Evolutionary conservation across 1,140 invertebrate genomes (phyloP), one percentile per base, ranked within the genome.

Genomic region (Venustaconcha ellipsiformis): DNA sequence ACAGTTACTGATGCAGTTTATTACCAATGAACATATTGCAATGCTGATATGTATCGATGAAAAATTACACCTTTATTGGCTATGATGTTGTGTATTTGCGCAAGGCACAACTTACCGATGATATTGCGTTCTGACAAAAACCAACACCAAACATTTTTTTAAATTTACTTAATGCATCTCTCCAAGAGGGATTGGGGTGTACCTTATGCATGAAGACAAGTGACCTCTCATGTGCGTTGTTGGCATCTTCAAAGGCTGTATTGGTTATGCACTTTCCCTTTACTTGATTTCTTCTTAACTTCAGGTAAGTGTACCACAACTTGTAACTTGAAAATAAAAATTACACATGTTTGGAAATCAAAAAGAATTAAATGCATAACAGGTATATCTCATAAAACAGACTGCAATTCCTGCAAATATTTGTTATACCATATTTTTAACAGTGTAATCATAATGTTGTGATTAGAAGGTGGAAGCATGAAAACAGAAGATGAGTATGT

Each of bases 171-270:
- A 48, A 48, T 48, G 37, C 37, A 48, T 48, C 37, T 48, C 37
- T 11, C 37, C 37, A 48, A 48, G 26, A 11, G 37, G 4, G 37
- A 0, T 48, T 48, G 11, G 37, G 6, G 81, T 64, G 74, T 85
- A 93, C 92, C 90, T 99, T 99, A 89, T 99, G 96, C 97, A 99
- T 99, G 88, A 99, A 99, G 0, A 99, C 97, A 3, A 99, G 90
- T 4, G 97, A 94, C 80, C 98, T 91, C 91, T 99, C 98, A 91
- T 97, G 99, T 15, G 95, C 95, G 92, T 97, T 98, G 86, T 98
- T 98, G 0, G 98, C 94, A 92, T 97, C 94, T 91, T 98, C 96
- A 91, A 94, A 98, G 57, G 92, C 92, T 14, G 95, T 93, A 92
- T 99, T 96, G 70, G 93, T 95, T 66, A 97, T 94, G 86, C 94